These are phyloP conservation scores for Pollenia labialis DNA, from an alignment of 2,888 invertebrate genomes.

Conservation along the genomic window DNA sequence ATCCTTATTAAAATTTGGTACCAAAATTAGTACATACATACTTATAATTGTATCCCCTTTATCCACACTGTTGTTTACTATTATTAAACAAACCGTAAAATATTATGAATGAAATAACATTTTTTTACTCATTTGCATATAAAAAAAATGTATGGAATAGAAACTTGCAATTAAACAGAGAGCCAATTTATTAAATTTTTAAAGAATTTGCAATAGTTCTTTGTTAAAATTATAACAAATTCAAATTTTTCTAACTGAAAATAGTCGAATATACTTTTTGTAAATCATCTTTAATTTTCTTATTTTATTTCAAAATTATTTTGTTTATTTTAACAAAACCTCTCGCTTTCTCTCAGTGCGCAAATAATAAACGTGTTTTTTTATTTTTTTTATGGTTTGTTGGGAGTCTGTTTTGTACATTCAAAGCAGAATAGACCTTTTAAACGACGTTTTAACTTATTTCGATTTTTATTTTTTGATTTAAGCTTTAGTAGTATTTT, in stretches of 20 bases:
- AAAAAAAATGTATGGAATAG: slow-evolving; percentile 4
- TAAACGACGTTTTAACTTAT: slow-evolving; percentile 68
- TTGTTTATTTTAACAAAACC: background rate
- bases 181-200: background rate
- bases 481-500: slow-evolving; percentile 70
- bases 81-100: slow-evolving; percentile 13
- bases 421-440: slow-evolving; percentile 51
- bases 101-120: slow-evolving; percentile 63
- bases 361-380: slow-evolving; percentile 60
- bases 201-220: background rate
- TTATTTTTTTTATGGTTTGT: slow-evolving; percentile 39
- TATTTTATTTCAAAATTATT: slow-evolving; percentile 15
- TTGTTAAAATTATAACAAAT: background rate
- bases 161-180: background rate
- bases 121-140: background rate
- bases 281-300: background rate
- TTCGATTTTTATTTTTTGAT: slow-evolving; percentile 47
- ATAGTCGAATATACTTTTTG: background rate
- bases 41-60: slow-evolving; percentile 10
- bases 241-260: background rate
- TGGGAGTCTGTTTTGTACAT: slow-evolving; percentile 19
- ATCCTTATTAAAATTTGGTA: background rate
- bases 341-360: slow-evolving; percentile 68
- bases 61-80: slow-evolving; percentile 20
- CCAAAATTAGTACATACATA: slow-evolving; percentile 7